Conservation (phyloP, 30 jellyfish, hydroid and myxozoan species). For the Calvadosia cruxmelitensis region DNA sequence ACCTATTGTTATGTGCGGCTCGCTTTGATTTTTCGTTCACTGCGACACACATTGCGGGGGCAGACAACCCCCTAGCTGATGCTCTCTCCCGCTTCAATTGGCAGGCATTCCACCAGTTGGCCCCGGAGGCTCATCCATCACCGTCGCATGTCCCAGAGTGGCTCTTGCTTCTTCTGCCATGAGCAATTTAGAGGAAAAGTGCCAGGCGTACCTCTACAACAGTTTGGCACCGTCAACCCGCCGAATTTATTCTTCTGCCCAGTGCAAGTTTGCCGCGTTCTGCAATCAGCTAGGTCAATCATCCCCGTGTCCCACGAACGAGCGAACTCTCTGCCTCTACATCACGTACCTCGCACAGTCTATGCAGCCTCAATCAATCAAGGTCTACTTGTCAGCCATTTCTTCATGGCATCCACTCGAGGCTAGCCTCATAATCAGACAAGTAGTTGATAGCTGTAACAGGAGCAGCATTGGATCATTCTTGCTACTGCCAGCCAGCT, state of each 20-base stretch:
- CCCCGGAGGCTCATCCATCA: not conserved
- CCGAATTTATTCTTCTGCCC: slow-evolving; percentile 8
- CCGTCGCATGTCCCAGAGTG: not conserved
- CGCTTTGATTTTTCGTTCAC: not conserved
- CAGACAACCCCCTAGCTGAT: not conserved
- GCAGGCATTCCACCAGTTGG: slow-evolving; percentile 1
- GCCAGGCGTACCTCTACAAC: not conserved
- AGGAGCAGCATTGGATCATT: too few relatives aligned
- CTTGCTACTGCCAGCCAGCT: too few relatives aligned
- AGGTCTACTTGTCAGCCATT: slow-evolving; percentile 22
- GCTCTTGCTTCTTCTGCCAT: too few relatives aligned
- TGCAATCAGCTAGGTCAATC: not conserved
- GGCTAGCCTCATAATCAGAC: too few relatives aligned
- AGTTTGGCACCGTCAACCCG: slow-evolving; percentile 3
- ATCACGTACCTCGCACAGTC: slow-evolving; percentile 2
- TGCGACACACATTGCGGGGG: slow-evolving; percentile 2
- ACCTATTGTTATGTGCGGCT: not conserved
- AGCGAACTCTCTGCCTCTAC: slow-evolving; percentile 4
- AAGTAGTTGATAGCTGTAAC: too few relatives aligned
- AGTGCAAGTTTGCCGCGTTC: slow-evolving; percentile 2
- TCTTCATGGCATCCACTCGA: slow-evolving; percentile 11
- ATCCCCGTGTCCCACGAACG: slow-evolving; percentile 6
- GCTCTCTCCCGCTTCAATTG: slow-evolving; percentile 9
- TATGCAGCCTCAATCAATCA: slow-evolving; percentile 4
- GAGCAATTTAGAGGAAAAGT: not conserved